These are phyloP conservation scores for Danio aesculapii DNA, from an alignment of 2,797 vertebrate species.

Conservation along the genomic window DNA sequence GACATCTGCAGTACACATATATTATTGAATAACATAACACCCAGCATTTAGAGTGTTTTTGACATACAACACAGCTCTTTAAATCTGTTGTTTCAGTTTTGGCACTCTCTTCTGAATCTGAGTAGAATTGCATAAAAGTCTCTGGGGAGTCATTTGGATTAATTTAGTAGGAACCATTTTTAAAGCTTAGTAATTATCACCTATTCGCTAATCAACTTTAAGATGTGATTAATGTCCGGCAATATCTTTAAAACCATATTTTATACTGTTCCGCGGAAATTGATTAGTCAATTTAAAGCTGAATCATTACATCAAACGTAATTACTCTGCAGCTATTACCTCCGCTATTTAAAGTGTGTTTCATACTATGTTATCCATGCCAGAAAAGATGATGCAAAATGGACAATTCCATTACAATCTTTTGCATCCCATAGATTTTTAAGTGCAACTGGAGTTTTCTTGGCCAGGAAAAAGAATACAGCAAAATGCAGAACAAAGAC, in stretches of 20 bases:
- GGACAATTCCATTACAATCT: conserved; percentile 44
- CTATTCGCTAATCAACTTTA: conserved; percentile 39
- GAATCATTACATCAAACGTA: conserved; percentile 51
- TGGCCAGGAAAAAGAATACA: conserved; percentile 39
- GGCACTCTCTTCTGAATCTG: conserved; percentile 13
- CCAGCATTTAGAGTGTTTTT: conserved; percentile 7
- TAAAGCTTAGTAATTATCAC: conserved; percentile 33
- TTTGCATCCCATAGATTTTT: conserved; percentile 28
- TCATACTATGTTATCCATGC: conserved; percentile 48
- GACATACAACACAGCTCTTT: neutral
- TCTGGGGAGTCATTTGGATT: conserved; percentile 7
- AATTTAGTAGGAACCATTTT: conserved; percentile 16
- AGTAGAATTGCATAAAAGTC: conserved; percentile 2
- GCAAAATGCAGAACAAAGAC: conserved; percentile 16
- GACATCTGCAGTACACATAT: neutral
- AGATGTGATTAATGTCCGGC: conserved; percentile 33
- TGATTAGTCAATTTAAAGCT: conserved; percentile 47
- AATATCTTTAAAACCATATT: conserved; percentile 40
- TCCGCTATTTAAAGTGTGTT: conserved; percentile 43
- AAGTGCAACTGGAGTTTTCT: conserved; percentile 40
- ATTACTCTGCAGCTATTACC: conserved; percentile 52
- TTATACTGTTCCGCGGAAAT: conserved; percentile 47
- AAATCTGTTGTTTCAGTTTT: neutral
- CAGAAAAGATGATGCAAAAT: conserved; percentile 52
- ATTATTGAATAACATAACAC: neutral